These are phyloP conservation scores for Oeneis ivallda DNA, from an alignment of 2,888 invertebrate genomes.

Conservation along the genomic window DNA sequence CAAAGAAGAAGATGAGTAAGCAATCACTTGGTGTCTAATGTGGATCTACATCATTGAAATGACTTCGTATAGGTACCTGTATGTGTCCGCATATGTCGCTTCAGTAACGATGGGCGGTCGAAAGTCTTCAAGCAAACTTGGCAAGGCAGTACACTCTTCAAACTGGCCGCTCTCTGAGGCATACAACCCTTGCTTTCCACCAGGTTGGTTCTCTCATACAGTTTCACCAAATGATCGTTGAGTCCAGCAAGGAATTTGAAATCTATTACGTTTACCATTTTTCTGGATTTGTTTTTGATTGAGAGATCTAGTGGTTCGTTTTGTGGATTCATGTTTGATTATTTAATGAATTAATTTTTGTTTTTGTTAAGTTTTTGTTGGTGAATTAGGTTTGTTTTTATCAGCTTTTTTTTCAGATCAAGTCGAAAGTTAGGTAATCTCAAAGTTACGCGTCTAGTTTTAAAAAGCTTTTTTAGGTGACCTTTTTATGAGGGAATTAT, in stretches of 20 bases:
- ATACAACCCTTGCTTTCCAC: conserved; percentile 47
- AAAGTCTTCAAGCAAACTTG: conserved; percentile 85
- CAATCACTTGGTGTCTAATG: too few relatives aligned
- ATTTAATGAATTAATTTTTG: conserved; percentile 2
- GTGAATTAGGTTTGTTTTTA: too few relatives aligned
- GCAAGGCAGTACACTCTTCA: conserved; percentile 77
- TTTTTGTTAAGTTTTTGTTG: conserved; percentile 9
- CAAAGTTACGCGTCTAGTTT: too few relatives aligned
- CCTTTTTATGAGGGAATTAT: too few relatives aligned
- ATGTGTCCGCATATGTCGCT: conserved; percentile 85
- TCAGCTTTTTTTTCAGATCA: too few relatives aligned
- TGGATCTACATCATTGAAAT: too few relatives aligned
- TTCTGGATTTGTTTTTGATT: conserved; percentile 51
- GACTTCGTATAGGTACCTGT: conserved; percentile 70
- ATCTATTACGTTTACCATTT: conserved; percentile 62
- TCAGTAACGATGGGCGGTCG: conserved; percentile 85
- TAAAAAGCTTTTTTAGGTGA: too few relatives aligned
- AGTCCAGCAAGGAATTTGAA: conserved; percentile 68
- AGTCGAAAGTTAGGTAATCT: too few relatives aligned
- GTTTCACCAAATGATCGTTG: conserved; percentile 65
- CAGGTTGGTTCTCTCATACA: conserved; percentile 62
- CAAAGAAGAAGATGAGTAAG: too few relatives aligned
- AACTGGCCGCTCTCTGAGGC: conserved; percentile 43
- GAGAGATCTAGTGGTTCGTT: conserved; percentile 72
- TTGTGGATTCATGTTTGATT: conserved; percentile 58